Evolutionary conservation across 2,888 invertebrate species (phyloP), one percentile per base, ranked within the genome.

Genomic region (Callinectes sapidus): DNA sequence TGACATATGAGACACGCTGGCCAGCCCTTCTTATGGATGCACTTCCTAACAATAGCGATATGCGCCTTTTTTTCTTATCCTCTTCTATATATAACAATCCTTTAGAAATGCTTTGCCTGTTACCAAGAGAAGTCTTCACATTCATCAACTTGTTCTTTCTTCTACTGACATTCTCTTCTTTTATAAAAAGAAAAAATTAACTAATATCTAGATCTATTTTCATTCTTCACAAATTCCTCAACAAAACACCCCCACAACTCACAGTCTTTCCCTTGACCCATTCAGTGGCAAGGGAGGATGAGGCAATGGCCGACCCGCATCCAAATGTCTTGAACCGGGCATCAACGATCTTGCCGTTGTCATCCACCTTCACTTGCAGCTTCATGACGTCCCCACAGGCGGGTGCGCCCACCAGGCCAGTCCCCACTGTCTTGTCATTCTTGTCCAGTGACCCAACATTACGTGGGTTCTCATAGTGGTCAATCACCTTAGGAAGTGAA

Each of bases 381-480:
- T 99, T 99, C 99, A 99, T 99, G 42, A 99, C 99, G 96, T 99
- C 99, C 90, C 99, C 99, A 96, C 99, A 99, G 32, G 99, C 99
- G 2, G 99, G 99, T 6, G 99, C 99, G 39, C 99, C 99, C 18
- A 99, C 99, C 10, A 99, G 96, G 0, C 99, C 99, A 2, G 99
- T 99, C 0, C 99, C 99, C 55, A 99, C 99, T 95, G 96, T 97
- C 94, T 97, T 97, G 95, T 99, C 98, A 95, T 98, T 97, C 96
- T 99, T 99, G 96, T 99, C 98, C 95, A 99, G 95, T 0, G 99
- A 98, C 0, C 99, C 99, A 92, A 99, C 99, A 96, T 99, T 99
- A 93, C 99, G 97, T 0, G 99, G 99, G 96, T 99, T 99, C 96
- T 99, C 99, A 96, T 99, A 99, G 96, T 99, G 99, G 96, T 99